A percentile compares a stretch with the other conserved stretches of the same genome.
These are phyloP conservation scores for Mastomys coucha DNA, from an alignment of 2,113 vertebrate species.

Conservation along the genomic window DNA sequence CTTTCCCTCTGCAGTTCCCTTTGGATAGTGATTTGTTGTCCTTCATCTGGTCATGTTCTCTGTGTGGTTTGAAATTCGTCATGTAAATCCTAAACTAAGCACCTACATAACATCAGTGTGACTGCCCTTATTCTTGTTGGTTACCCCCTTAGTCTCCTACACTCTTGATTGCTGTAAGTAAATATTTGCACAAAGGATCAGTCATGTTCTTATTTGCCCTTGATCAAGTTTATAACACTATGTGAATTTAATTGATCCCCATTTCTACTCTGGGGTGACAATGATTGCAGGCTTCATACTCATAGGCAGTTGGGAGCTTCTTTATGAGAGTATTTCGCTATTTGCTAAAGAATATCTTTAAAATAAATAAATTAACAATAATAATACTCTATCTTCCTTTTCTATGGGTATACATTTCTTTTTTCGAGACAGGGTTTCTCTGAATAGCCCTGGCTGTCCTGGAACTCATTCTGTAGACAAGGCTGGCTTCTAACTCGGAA, in stretches of 20 bases:
- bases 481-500: no score
- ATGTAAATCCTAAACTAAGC: background rate
- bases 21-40: conserved; percentile 17
- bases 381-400: background rate
- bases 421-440: no score
- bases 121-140: background rate
- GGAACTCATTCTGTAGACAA: no score
- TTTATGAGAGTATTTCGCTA: background rate
- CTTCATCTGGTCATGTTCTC: background rate
- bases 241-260: background rate
- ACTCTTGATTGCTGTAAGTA: background rate
- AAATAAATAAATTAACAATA: background rate
- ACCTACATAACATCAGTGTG: background rate
- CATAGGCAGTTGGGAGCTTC: background rate
- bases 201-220: conserved; percentile 3
- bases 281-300: background rate
- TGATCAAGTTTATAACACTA: background rate
- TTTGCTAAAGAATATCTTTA: background rate
- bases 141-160: conserved; percentile 11
- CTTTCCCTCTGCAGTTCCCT: conserved; percentile 46
- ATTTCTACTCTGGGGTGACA: background rate
- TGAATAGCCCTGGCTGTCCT: no score
- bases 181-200: conserved; percentile 43
- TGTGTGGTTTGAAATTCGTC: conserved; percentile 7
- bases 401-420: no score